These are phyloP conservation scores for Oostethus manadensis DNA, from an alignment of 2,113 vertebrate genomes.

Conservation along the genomic window DNA sequence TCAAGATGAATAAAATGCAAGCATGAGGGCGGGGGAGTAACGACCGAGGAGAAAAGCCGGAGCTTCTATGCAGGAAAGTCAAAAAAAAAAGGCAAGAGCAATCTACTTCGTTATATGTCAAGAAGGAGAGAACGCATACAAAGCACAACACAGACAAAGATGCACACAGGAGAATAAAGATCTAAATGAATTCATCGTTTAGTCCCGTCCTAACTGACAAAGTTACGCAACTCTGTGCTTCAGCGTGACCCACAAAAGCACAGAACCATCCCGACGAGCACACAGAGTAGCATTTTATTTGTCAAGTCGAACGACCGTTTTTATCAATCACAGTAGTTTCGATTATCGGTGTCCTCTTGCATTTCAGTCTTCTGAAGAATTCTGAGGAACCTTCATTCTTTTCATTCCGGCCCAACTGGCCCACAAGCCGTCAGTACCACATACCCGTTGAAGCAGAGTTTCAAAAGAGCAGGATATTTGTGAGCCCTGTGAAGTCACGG, in stretches of 20 bases:
- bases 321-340: slow-evolving; percentile 27
- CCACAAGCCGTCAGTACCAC: slow-evolving; percentile 29
- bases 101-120: slow-evolving; percentile 34
- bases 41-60: slow-evolving; percentile 41
- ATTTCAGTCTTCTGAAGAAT: slow-evolving; percentile 24
- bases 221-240: slow-evolving; percentile 14
- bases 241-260: slow-evolving; percentile 31
- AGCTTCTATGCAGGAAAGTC: slow-evolving; percentile 43
- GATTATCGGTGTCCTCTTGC: slow-evolving; percentile 11
- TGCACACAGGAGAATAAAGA: slow-evolving; percentile 46
- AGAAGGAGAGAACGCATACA: slow-evolving; percentile 37
- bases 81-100: slow-evolving; percentile 27
- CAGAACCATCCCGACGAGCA: slow-evolving; percentile 30
- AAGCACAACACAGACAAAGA: slow-evolving; percentile 54
- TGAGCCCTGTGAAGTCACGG: slow-evolving; percentile 23
- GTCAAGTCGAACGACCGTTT: slow-evolving; percentile 25
- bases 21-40: slow-evolving; percentile 30
- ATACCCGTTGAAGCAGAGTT: slow-evolving; percentile 17
- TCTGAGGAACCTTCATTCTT: slow-evolving; percentile 14
- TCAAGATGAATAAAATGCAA: slow-evolving; percentile 71
- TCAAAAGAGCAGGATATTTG: slow-evolving; percentile 24
- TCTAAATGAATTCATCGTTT: slow-evolving; percentile 9
- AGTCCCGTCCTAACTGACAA: slow-evolving; percentile 7
- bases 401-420: slow-evolving; percentile 13
- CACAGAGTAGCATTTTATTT: slow-evolving; percentile 18